Conservation (phyloP, 1,140 invertebrate species). For the Papilio dardanus region DNA sequence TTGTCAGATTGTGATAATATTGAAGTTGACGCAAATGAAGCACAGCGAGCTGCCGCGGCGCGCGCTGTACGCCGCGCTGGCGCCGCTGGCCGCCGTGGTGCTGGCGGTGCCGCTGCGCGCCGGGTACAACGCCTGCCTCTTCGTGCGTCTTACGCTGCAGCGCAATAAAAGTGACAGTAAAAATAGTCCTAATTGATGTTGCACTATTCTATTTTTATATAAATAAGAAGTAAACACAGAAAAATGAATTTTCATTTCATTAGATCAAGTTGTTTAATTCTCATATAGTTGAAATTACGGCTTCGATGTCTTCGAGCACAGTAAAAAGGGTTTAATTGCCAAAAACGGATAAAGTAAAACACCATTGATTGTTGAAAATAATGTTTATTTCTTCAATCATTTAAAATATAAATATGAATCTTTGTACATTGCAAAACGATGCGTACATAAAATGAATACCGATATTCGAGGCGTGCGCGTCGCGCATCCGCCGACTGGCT, state of each 20-base stretch:
- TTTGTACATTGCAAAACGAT: constrained; percentile 78
- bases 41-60: constrained; percentile 55
- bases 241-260: not conserved
- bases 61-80: constrained; percentile 48
- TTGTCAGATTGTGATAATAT: constrained; percentile 49
- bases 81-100: constrained; percentile 49
- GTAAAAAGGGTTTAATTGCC: not conserved
- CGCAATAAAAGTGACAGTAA: constrained; percentile 38
- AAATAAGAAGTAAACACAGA: constrained; percentile 46
- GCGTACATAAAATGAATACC: constrained; percentile 57
- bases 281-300: not conserved
- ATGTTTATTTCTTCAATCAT: constrained; percentile 81
- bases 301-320: not conserved
- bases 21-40: constrained; percentile 48
- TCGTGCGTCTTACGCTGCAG: constrained; percentile 41
- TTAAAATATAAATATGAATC: constrained; percentile 81
- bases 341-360: constrained; percentile 22
- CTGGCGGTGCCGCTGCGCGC: constrained; percentile 60
- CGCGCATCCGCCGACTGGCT: constrained; percentile 36
- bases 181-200: too few relatives aligned
- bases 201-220: not conserved
- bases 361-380: constrained; percentile 62
- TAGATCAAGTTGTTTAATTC: not conserved
- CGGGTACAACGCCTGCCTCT: constrained; percentile 50
- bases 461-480: constrained; percentile 43